A percentile compares a stretch with the other conserved stretches of the same genome.
phyloP scores from a whole-genome alignment of 1,140 invertebrate species.

The Neodiprion fabricii region DNA sequence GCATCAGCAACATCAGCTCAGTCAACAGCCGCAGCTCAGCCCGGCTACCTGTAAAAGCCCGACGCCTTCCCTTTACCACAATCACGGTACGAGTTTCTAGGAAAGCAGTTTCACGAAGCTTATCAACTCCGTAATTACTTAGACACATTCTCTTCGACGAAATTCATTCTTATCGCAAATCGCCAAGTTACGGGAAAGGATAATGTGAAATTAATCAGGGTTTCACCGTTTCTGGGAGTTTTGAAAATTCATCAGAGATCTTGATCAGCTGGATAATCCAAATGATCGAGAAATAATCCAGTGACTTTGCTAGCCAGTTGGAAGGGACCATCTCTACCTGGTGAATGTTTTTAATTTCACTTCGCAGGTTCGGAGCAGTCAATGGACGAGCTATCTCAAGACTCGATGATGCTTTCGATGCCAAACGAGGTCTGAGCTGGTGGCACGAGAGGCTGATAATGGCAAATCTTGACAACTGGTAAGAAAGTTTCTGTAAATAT shows the following conservation, averaged over 20 bases:
- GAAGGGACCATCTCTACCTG: too few relatives aligned
- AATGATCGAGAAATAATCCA: too few relatives aligned
- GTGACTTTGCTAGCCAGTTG: too few relatives aligned
- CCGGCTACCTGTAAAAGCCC: slow-evolving; percentile 50
- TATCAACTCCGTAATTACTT: neutral
- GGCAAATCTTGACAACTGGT: slow-evolving; percentile 10
- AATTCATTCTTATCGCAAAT: neutral
- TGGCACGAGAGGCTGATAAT: neutral
- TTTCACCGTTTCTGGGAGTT: too few relatives aligned
- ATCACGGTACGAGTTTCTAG: slow-evolving; percentile 40
- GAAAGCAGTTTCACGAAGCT: too few relatives aligned
- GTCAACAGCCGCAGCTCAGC: slow-evolving; percentile 47
- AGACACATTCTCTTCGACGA: neutral
- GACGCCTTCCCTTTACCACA: slow-evolving; percentile 49
- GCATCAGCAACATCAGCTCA: slow-evolving; percentile 65
- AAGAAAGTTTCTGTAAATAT: too few relatives aligned
- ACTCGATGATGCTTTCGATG: slow-evolving; percentile 81
- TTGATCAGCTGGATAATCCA: too few relatives aligned
- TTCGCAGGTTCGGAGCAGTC: slow-evolving; percentile 75
- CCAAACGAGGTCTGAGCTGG: slow-evolving; percentile 72
- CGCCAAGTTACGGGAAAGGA: neutral
- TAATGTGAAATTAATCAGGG: too few relatives aligned
- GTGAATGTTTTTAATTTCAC: slow-evolving; percentile 30
- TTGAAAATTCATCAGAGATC: too few relatives aligned
- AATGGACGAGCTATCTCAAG: slow-evolving; percentile 81